phyloP scores from a whole-genome alignment of 2,113 vertebrate genomes.

The Plestiodon gilberti region DNA sequence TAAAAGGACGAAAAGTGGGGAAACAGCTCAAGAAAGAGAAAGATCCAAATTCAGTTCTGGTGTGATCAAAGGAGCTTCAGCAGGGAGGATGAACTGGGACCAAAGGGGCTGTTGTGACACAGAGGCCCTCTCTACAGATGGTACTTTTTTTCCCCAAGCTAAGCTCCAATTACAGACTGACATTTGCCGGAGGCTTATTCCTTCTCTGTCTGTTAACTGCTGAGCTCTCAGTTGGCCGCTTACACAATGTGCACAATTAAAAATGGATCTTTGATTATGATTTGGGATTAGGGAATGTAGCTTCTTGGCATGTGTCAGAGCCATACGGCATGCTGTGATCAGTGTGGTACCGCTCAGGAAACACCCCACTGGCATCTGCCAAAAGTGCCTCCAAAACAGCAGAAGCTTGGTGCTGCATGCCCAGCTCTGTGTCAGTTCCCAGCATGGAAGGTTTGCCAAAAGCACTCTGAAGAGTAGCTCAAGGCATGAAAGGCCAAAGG shows the following conservation, averaged over 20 bases:
- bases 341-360: not conserved
- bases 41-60: conserved; percentile 9
- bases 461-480: not conserved
- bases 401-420: not conserved
- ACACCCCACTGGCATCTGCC: not conserved
- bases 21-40: conserved; percentile 18
- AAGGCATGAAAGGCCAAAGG: not conserved
- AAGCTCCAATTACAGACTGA: conserved; percentile 23
- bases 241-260: not conserved
- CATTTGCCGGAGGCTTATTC: conserved; percentile 21
- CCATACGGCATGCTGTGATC: not conserved
- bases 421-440: fast-evolving
- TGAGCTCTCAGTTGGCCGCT: conserved; percentile 13
- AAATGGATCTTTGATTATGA: conserved; percentile 12
- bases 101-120: not conserved
- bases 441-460: fast-evolving
- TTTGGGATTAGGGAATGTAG: conserved; percentile 13
- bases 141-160: not conserved
- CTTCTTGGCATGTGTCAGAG: not conserved
- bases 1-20: not conserved
- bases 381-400: conserved; percentile 1
- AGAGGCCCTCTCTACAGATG: conserved; percentile 1
- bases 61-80: conserved; percentile 9
- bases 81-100: not conserved
- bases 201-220: conserved; percentile 12